phyloP scores from a whole-genome alignment of 2,113 vertebrate species.

The Dunckerocampus dactyliophorus region DNA sequence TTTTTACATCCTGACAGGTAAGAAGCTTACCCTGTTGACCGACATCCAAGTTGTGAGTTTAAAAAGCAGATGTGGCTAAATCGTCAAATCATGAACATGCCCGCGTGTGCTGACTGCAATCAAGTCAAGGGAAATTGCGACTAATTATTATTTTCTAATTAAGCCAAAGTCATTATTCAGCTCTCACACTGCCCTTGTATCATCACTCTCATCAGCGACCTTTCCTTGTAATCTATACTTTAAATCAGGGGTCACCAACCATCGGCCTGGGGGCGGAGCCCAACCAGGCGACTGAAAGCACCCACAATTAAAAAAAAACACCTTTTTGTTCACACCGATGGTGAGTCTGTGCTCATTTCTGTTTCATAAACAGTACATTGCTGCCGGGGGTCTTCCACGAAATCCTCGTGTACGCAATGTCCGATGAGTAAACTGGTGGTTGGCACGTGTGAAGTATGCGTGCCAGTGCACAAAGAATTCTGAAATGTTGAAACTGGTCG shows the following conservation, averaged over 20 bases:
- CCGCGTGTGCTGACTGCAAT: slow-evolving; percentile 38
- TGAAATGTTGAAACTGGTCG: no score
- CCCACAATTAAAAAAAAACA: no score
- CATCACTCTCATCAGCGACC: slow-evolving; percentile 11
- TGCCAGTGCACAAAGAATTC: no score
- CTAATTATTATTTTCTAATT: slow-evolving; percentile 48
- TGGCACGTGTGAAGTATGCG: no score
- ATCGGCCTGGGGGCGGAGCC: no score
- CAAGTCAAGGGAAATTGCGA: slow-evolving; percentile 45
- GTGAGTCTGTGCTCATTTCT: no score
- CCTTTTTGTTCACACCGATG: no score
- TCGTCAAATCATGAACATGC: slow-evolving; percentile 36
- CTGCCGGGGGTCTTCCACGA: no score
- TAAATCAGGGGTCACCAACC: neutral
- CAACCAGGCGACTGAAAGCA: no score
- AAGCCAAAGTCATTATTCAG: slow-evolving; percentile 21
- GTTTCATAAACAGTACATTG: no score
- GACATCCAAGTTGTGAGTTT: slow-evolving; percentile 30
- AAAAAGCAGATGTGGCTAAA: slow-evolving; percentile 24
- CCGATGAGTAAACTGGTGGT: no score
- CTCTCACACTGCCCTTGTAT: slow-evolving; percentile 1
- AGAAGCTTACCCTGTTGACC: slow-evolving; percentile 39
- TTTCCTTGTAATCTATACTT: neutral
- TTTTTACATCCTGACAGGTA: slow-evolving; percentile 39
- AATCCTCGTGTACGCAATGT: no score